Conservation (phyloP, 1,140 invertebrate genomes). For the Formica exsecta region DNA sequence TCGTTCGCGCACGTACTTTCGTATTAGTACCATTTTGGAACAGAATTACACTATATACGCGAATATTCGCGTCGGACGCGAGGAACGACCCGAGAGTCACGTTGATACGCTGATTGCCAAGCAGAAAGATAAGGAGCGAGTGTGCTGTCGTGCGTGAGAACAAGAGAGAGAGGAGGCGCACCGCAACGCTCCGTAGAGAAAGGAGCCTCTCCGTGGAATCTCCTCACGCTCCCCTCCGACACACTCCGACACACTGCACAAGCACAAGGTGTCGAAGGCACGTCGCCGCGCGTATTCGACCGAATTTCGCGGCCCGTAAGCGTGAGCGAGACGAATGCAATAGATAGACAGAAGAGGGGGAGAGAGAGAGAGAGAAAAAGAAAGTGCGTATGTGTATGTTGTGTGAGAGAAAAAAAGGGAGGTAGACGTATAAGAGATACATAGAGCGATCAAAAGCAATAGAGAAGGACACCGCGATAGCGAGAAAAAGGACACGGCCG, state of each 20-base stretch:
- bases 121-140: constrained; percentile 32
- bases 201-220: constrained; percentile 47
- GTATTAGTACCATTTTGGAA: constrained; percentile 13
- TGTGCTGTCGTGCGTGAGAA: constrained; percentile 22
- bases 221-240: constrained; percentile 61
- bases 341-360: constrained; percentile 18
- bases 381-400: background rate
- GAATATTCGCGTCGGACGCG: constrained; percentile 45
- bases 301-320: constrained; percentile 46
- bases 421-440: constrained; percentile 30
- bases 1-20: constrained; percentile 28
- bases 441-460: constrained; percentile 1
- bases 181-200: constrained; percentile 43
- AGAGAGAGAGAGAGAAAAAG: constrained; percentile 48
- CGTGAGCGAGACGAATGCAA: constrained; percentile 62
- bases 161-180: constrained; percentile 51
- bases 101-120: constrained; percentile 55
- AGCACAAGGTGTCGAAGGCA: constrained; percentile 54
- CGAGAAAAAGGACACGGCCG: background rate
- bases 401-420: constrained; percentile 44
- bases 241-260: constrained; percentile 67
- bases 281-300: constrained; percentile 59
- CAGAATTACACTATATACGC: background rate
- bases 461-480: constrained; percentile 16
- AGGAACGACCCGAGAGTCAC: constrained; percentile 27